Evolutionary conservation across 2,797 vertebrate genomes (phyloP).

Genomic region (Tokudaia tokunoshimensis): DNA sequence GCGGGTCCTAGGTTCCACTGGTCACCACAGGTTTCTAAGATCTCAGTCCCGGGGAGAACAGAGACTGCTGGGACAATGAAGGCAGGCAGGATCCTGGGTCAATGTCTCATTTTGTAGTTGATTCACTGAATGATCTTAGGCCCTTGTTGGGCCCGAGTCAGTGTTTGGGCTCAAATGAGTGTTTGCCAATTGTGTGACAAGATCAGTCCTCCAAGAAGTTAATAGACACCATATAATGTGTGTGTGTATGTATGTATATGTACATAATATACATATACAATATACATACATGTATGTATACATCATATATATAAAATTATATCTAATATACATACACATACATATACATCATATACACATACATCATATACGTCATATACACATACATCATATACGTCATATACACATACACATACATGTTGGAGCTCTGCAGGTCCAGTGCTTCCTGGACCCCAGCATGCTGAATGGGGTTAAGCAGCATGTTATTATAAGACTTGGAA

Average conservation of each 20-base stretch:
- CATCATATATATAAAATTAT: too few relatives aligned
- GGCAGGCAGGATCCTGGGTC: neutral
- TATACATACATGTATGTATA: too few relatives aligned
- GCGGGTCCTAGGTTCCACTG: neutral
- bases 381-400: too few relatives aligned
- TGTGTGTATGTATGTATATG: neutral
- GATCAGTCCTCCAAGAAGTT: neutral
- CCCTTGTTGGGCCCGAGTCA: neutral
- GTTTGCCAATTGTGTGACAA: neutral
- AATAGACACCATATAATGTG: neutral
- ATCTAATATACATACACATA: too few relatives aligned
- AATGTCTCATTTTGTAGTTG: neutral
- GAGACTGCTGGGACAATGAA: accelerated
- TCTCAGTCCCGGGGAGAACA: neutral
- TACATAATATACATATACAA: too few relatives aligned
- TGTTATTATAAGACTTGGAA: neutral
- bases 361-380: too few relatives aligned
- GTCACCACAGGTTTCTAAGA: neutral
- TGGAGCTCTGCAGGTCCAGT: neutral
- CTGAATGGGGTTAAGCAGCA: neutral
- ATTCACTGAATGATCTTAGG: neutral
- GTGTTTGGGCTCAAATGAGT: neutral
- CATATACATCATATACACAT: too few relatives aligned
- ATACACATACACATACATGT: too few relatives aligned
- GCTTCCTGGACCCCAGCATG: neutral